These are phyloP conservation scores for Saturnia japonica DNA, from an alignment of 2,888 invertebrate species.

Conservation along the genomic window DNA sequence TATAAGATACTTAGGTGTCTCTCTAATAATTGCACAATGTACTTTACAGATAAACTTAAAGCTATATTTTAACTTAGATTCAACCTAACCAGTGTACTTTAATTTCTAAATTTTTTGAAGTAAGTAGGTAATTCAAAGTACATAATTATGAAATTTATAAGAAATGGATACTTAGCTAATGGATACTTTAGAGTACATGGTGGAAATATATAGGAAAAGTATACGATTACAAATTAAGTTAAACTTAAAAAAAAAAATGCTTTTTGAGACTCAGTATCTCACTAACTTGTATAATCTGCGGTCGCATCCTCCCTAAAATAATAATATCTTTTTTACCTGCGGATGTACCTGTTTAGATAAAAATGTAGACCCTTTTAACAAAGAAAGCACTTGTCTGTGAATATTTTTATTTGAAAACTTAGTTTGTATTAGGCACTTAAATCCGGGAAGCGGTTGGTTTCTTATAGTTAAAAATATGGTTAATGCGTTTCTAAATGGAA, in stretches of 20 bases:
- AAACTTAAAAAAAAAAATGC: not conserved
- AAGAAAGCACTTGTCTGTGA: conserved; percentile 28
- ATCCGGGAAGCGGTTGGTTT: conserved; percentile 18
- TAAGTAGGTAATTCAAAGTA: too few relatives aligned
- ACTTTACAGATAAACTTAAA: too few relatives aligned
- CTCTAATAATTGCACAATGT: too few relatives aligned
- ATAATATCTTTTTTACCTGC: conserved; percentile 26
- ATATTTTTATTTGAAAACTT: conserved; percentile 24
- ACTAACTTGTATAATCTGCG: conserved; percentile 18
- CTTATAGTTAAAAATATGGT: not conserved
- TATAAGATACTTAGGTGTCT: too few relatives aligned
- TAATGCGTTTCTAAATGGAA: too few relatives aligned
- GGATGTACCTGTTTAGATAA: conserved; percentile 27
- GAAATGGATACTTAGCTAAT: too few relatives aligned
- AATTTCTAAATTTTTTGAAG: too few relatives aligned
- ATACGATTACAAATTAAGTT: too few relatives aligned
- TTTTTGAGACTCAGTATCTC: conserved; percentile 8
- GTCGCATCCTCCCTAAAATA: conserved; percentile 17
- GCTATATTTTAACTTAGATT: too few relatives aligned
- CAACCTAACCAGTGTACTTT: too few relatives aligned
- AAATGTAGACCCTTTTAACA: conserved; percentile 26
- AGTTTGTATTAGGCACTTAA: conserved; percentile 22
- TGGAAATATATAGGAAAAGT: not conserved
- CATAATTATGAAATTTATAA: too few relatives aligned
- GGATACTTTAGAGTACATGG: not conserved